phyloP scores from a whole-genome alignment of 2,113 vertebrate genomes.

The Promerops cafer region DNA sequence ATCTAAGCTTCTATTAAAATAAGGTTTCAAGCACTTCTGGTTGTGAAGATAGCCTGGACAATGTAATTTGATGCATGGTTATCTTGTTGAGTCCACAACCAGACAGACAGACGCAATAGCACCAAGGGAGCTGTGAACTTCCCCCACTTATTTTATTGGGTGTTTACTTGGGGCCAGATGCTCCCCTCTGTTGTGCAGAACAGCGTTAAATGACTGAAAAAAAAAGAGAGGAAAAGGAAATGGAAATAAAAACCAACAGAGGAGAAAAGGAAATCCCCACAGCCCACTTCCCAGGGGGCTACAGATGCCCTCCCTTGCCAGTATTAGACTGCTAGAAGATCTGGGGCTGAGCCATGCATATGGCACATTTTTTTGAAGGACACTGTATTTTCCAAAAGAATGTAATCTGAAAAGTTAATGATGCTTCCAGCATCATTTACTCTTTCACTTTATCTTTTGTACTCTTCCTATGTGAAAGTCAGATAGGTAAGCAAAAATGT shows the following conservation, averaged over 20 bases:
- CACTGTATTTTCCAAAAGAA: neutral
- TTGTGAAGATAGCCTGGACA: conserved; percentile 55
- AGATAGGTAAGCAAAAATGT: neutral
- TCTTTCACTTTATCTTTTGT: neutral
- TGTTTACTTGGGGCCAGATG: conserved; percentile 58
- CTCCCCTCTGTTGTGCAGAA: conserved; percentile 11
- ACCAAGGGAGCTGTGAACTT: conserved; percentile 54
- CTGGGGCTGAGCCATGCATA: neutral
- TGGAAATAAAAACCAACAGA: conserved; percentile 35
- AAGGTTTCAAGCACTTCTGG: conserved; percentile 49
- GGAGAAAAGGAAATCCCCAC: conserved; percentile 12
- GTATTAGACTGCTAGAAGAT: neutral
- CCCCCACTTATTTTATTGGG: conserved; percentile 45
- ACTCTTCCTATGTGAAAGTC: neutral
- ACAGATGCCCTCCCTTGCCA: neutral
- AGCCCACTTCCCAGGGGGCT: neutral
- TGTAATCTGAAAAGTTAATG: neutral
- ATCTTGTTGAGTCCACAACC: conserved; percentile 33
- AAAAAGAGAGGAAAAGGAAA: conserved; percentile 44
- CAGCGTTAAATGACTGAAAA: conserved; percentile 13
- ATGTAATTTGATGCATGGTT: conserved; percentile 55
- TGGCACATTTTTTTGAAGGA: neutral
- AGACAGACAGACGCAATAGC: conserved; percentile 44
- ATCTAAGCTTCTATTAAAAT: conserved; percentile 56
- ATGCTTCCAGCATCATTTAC: neutral